Evolutionary conservation across 2,888 invertebrate species (phyloP).

Genomic region (Phaedon cochleariae): DNA sequence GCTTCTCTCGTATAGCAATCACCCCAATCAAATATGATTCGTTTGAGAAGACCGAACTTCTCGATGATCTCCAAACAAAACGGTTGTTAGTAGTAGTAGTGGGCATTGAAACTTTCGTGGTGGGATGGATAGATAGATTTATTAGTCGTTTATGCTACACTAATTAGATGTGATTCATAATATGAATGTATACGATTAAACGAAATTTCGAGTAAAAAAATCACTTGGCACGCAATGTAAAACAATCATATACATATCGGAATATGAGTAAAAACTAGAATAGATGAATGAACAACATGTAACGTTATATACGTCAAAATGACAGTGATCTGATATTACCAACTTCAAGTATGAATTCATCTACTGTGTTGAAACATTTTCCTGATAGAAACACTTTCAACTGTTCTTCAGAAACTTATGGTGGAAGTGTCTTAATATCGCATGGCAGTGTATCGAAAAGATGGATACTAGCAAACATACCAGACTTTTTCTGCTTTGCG

Average conservation of each 20-base stretch:
- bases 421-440: not conserved
- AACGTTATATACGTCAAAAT: not conserved
- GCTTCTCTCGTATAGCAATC: slow-evolving; percentile 32
- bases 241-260: not conserved
- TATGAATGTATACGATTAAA: no score
- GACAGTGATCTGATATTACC: not conserved
- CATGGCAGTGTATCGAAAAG: not conserved
- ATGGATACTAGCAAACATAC: not conserved
- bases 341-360: slow-evolving; percentile 8
- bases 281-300: not conserved
- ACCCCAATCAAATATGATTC: slow-evolving; percentile 39
- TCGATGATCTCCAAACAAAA: slow-evolving; percentile 26
- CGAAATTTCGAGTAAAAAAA: not conserved
- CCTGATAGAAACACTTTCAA: not conserved
- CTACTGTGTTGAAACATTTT: not conserved
- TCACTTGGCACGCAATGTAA: not conserved
- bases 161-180: no score
- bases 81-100: slow-evolving; percentile 16
- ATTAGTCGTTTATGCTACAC: no score
- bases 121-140: no score
- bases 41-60: slow-evolving; percentile 34
- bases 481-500: not conserved
- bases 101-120: slow-evolving; percentile 39
- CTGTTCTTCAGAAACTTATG: not conserved
- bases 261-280: not conserved